Evolutionary conservation across 2,797 vertebrate genomes (phyloP).

Genomic region (Kryptopterus vitreolus): DNA sequence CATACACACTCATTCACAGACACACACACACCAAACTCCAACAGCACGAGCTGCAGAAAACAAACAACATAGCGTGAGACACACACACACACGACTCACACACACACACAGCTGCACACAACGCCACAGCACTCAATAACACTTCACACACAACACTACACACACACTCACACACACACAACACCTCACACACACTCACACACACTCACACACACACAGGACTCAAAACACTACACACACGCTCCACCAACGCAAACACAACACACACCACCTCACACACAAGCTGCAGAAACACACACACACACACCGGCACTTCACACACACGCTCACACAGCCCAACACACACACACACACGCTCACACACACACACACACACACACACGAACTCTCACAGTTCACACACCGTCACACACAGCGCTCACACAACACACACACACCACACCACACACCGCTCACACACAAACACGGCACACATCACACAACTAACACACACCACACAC

Average conservation of each 20-base stretch:
- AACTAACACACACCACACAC: not conserved
- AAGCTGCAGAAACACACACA: constrained; percentile 67
- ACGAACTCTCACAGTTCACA: no score
- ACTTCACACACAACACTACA: not conserved
- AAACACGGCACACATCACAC: no score
- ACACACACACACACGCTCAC: not conserved
- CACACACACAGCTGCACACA: not conserved
- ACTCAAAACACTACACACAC: not conserved
- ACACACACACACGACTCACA: not conserved
- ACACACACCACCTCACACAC: no score
- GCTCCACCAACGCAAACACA: constrained; percentile 1
- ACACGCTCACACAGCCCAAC: not conserved
- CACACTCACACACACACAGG: constrained; percentile 3
- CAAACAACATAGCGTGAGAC: no score
- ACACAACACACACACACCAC: not conserved
- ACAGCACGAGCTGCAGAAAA: constrained; percentile 66
- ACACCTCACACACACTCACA: not conserved
- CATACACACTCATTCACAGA: no score
- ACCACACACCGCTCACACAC: not conserved
- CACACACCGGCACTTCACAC: constrained; percentile 66
- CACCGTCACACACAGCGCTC: not conserved
- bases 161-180: constrained; percentile 3
- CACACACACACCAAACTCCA: constrained; percentile 56
- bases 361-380: constrained; percentile 5
- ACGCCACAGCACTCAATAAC: no score